Evolutionary conservation across 2,797 vertebrate genomes (phyloP).

Genomic region (Hydrocynus forskahlii): DNA sequence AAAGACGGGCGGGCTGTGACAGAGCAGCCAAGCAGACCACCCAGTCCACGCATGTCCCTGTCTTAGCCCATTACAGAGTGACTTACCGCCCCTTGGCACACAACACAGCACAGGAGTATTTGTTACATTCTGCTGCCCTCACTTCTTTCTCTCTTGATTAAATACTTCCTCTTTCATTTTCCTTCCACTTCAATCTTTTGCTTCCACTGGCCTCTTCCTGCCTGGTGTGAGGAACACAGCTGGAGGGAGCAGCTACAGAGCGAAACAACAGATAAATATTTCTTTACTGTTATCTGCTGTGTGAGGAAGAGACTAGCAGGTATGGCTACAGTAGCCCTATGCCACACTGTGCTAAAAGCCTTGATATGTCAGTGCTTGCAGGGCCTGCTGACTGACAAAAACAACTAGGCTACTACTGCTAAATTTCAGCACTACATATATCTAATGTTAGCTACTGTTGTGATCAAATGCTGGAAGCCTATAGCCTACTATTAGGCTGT

Average conservation of each 20-base stretch:
- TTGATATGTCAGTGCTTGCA: no score
- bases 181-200: neutral
- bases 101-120: conserved; percentile 60
- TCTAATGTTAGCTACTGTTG: no score
- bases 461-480: no score
- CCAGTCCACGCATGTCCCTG: conserved; percentile 64
- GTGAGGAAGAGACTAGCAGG: neutral
- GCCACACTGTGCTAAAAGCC: neutral
- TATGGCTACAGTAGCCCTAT: neutral
- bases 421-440: no score
- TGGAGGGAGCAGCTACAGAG: conserved; percentile 58
- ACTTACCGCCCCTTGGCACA: conserved; percentile 59
- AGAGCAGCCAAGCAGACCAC: conserved; percentile 55
- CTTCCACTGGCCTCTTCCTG: conserved; percentile 9
- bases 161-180: conserved; percentile 49
- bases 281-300: conserved; percentile 57
- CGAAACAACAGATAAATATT: conserved; percentile 59
- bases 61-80: conserved; percentile 70
- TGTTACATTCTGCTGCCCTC: conserved; percentile 57
- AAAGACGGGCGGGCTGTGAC: conserved; percentile 58
- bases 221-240: conserved; percentile 59
- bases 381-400: no score
- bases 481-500: no score
- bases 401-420: no score
- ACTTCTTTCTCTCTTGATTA: conserved; percentile 58